phyloP scores from a whole-genome alignment of 2,113 vertebrate species.

The Notechis scutatus region DNA sequence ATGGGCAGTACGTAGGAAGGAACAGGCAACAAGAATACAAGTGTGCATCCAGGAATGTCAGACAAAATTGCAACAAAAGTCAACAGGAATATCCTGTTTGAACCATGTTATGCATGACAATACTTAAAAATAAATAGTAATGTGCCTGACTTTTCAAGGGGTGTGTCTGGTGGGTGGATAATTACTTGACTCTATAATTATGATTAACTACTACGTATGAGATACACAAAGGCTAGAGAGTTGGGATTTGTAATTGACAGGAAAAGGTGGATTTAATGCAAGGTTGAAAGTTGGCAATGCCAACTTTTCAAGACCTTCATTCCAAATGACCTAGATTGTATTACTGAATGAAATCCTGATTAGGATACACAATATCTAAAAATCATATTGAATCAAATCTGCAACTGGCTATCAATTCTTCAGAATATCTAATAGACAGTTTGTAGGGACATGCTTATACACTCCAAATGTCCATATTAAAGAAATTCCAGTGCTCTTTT shows the following conservation, averaged over 20 bases:
- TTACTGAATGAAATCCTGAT: background rate
- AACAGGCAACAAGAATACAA: conserved; percentile 4
- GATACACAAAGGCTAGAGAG: background rate
- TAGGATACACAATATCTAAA: background rate
- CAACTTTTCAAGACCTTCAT: background rate
- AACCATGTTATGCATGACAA: conserved; percentile 2
- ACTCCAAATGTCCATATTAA: background rate
- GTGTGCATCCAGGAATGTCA: conserved; percentile 5
- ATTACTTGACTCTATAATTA: conserved; percentile 12
- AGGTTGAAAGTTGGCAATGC: background rate
- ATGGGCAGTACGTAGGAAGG: conserved; percentile 9
- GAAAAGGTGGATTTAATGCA: background rate
- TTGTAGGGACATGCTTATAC: background rate
- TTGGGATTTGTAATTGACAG: background rate
- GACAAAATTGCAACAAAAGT: background rate
- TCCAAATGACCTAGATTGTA: background rate
- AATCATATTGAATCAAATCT: background rate
- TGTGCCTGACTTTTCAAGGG: rapidly evolving
- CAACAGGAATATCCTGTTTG: conserved; percentile 3
- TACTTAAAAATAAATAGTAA: conserved; percentile 40
- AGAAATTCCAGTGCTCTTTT: background rate
- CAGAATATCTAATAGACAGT: background rate
- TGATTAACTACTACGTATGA: background rate
- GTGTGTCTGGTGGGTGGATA: background rate
- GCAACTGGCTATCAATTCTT: background rate